Evolutionary conservation across 2,113 vertebrate genomes (phyloP).

Genomic region (Otocyon megalotis): DNA sequence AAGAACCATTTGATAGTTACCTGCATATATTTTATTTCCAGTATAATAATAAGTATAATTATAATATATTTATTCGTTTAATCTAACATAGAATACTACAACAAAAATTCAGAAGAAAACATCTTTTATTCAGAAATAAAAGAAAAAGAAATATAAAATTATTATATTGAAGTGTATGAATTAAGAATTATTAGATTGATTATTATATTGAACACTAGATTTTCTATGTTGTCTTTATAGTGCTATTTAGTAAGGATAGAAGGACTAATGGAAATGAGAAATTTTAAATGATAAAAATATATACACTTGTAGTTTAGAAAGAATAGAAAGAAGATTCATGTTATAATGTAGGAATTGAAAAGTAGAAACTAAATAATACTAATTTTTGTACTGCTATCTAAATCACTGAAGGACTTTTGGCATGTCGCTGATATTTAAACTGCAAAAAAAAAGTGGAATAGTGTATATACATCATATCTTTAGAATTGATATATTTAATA

Average conservation of each 20-base stretch:
- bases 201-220: background rate
- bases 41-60: background rate
- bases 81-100: background rate
- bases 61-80: background rate
- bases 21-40: background rate
- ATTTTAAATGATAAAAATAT: background rate
- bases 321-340: background rate
- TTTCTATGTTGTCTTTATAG: background rate
- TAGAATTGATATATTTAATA: background rate
- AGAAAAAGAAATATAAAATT: background rate
- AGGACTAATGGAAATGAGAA: background rate
- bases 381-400: background rate
- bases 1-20: background rate
- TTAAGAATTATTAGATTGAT: background rate
- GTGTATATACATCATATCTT: background rate
- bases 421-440: background rate
- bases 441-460: background rate
- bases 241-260: background rate
- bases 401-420: background rate
- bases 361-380: background rate
- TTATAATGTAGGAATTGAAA: background rate
- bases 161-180: background rate
- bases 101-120: background rate
- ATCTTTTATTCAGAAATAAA: background rate
- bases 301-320: background rate